Percentiles rank a stretch among this genome's conserved stretches.
phyloP scores from a whole-genome alignment of 2,797 vertebrate genomes.

The Galagoides demidoff region DNA sequence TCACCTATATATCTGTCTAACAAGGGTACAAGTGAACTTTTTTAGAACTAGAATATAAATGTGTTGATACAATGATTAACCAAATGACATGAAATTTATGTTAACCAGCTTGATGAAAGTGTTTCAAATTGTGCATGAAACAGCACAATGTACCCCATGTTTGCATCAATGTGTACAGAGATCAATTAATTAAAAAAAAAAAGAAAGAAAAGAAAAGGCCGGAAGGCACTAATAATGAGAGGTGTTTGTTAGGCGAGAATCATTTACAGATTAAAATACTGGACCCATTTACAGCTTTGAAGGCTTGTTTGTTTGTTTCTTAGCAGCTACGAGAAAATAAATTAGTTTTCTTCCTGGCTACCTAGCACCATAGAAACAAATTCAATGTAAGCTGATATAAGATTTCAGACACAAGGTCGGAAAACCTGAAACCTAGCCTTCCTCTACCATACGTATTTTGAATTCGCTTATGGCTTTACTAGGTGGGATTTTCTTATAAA shows the following conservation, averaged over 20 bases:
- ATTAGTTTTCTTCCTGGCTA: background rate
- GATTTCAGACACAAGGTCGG: background rate
- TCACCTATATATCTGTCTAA: no score
- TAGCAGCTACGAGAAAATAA: background rate
- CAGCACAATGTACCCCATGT: no score
- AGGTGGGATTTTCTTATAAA: conserved; percentile 32
- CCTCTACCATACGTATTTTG: background rate
- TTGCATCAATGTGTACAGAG: no score
- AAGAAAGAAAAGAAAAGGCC: background rate
- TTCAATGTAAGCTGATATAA: background rate
- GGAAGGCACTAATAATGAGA: background rate
- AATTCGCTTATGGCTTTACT: background rate
- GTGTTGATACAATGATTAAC: no score
- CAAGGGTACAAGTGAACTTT: background rate
- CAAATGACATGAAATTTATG: no score
- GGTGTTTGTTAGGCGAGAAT: background rate
- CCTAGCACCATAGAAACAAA: background rate
- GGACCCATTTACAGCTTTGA: background rate
- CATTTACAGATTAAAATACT: background rate
- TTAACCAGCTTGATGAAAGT: no score
- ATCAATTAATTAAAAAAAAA: no score
- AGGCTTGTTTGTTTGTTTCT: background rate
- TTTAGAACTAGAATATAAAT: no score
- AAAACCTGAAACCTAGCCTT: conserved; percentile 5
- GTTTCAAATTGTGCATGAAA: no score